Evolutionary conservation across 2,888 invertebrate species (phyloP).

Genomic region (Clivina fossor): DNA sequence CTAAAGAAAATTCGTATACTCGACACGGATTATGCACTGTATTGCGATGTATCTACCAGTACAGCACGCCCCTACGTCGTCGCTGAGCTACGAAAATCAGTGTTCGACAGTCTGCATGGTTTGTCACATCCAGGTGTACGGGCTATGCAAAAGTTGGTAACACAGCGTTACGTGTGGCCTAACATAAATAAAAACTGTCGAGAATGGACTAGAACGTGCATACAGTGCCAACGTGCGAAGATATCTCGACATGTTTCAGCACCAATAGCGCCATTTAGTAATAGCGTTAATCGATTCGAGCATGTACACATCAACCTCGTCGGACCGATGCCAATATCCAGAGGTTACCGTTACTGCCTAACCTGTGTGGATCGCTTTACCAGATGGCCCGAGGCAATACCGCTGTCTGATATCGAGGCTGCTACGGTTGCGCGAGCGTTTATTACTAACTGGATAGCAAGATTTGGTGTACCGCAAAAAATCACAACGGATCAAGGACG

Average conservation of each 20-base stretch:
- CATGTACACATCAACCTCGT: conserved; percentile 19
- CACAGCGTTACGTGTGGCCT: conserved; percentile 40
- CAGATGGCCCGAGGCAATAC: conserved; percentile 43
- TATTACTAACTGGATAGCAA: conserved; percentile 36
- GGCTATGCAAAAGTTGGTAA: conserved; percentile 28
- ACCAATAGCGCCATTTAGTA: neutral
- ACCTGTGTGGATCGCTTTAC: conserved; percentile 42
- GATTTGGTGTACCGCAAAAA: conserved; percentile 37
- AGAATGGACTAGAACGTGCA: conserved; percentile 35
- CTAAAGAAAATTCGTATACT: conserved; percentile 4
- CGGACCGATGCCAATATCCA: neutral
- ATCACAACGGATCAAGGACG: conserved; percentile 42
- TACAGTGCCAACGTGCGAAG: conserved; percentile 39
- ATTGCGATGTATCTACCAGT: conserved; percentile 37
- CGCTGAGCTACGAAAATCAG: conserved; percentile 32
- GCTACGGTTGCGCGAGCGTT: conserved; percentile 36
- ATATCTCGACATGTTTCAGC: conserved; percentile 34
- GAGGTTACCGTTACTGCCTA: conserved; percentile 23
- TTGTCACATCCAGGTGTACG: conserved; percentile 38
- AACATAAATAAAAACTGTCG: conserved; percentile 32
- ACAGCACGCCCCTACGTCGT: conserved; percentile 39
- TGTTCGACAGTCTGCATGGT: conserved; percentile 37
- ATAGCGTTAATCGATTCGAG: neutral
- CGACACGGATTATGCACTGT: conserved; percentile 6
- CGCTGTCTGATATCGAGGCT: conserved; percentile 41